phyloP scores from a whole-genome alignment of 1,140 invertebrate genomes.

The Pseudomyrmex sp. region DNA sequence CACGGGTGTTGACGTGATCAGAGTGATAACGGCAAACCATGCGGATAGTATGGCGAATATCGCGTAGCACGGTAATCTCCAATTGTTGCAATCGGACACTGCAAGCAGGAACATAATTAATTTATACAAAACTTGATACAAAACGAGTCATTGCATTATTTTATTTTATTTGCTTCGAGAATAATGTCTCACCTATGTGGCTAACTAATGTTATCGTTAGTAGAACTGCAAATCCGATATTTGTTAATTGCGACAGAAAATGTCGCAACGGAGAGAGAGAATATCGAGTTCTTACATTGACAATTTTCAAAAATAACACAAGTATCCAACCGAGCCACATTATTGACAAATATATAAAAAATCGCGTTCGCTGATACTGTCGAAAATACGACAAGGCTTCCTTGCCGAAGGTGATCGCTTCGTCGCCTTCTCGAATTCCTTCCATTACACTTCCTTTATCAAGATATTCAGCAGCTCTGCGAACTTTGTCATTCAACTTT shows the following conservation, averaged over 20 bases:
- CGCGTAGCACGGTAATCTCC: conserved; percentile 78
- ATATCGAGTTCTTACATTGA: conserved; percentile 58
- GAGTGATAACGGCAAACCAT: conserved; percentile 71
- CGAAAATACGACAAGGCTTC: conserved; percentile 79
- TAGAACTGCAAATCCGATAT: conserved; percentile 65
- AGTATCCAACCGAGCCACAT: conserved; percentile 83
- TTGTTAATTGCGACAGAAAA: conserved; percentile 65
- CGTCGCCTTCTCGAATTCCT: conserved; percentile 72
- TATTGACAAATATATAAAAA: conserved; percentile 78
- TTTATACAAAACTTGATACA: background rate
- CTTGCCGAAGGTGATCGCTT: conserved; percentile 75
- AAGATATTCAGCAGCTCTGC: conserved; percentile 70
- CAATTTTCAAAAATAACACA: conserved; percentile 77
- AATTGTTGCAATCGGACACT: conserved; percentile 80
- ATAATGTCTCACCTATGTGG: conserved; percentile 74
- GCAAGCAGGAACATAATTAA: conserved; percentile 29
- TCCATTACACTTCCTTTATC: conserved; percentile 64
- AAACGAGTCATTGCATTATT: too few species aligned
- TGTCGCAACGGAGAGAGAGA: background rate
- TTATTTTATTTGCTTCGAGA: background rate
- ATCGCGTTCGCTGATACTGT: conserved; percentile 77
- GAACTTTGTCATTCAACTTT: conserved; percentile 75
- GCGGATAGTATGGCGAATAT: conserved; percentile 75
- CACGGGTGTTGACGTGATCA: conserved; percentile 56
- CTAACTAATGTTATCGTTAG: conserved; percentile 74